Percentiles rank a stretch among this genome's conserved stretches.
phyloP scores from a whole-genome alignment of 2,888 invertebrate genomes.

The Harmothoe impar region DNA sequence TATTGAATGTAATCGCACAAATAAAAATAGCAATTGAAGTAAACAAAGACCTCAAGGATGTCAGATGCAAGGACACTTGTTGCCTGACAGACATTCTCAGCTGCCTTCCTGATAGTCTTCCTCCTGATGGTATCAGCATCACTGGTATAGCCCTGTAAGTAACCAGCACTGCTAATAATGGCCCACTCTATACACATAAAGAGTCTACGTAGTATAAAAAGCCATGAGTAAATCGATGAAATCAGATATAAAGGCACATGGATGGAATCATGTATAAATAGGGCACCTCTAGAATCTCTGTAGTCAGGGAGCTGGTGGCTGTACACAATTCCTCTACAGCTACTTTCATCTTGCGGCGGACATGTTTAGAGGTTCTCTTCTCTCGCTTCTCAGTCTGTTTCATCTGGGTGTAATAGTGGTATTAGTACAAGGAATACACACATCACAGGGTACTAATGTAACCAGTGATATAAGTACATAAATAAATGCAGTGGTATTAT shows the following conservation, averaged over 20 bases:
- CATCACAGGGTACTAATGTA: background rate
- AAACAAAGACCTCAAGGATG: slow-evolving; percentile 46
- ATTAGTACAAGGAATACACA: slow-evolving; percentile 18
- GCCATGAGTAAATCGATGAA: background rate
- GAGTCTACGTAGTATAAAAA: background rate
- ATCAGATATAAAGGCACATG: background rate
- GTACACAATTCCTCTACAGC: slow-evolving; percentile 39
- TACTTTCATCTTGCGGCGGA: slow-evolving; percentile 32
- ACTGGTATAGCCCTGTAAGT: slow-evolving; percentile 49
- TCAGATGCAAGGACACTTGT: slow-evolving; percentile 46
- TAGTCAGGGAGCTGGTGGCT: slow-evolving; percentile 31
- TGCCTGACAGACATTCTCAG: slow-evolving; percentile 47
- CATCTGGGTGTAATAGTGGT: background rate
- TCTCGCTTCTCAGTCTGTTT: background rate
- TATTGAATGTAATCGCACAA: no score
- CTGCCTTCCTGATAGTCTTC: slow-evolving; percentile 53
- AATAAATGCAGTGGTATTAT: no score
- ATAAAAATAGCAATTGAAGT: background rate
- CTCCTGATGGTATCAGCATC: slow-evolving; percentile 53
- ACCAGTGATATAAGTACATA: no score
- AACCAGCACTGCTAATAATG: background rate
- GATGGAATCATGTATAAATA: background rate
- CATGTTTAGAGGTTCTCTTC: background rate
- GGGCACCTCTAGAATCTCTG: slow-evolving; percentile 46
- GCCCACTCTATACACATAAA: background rate